Evolutionary conservation across 1,140 invertebrate genomes (phyloP), one percentile per base, ranked within the genome.

Genomic region (Steinernema feltiae): DNA sequence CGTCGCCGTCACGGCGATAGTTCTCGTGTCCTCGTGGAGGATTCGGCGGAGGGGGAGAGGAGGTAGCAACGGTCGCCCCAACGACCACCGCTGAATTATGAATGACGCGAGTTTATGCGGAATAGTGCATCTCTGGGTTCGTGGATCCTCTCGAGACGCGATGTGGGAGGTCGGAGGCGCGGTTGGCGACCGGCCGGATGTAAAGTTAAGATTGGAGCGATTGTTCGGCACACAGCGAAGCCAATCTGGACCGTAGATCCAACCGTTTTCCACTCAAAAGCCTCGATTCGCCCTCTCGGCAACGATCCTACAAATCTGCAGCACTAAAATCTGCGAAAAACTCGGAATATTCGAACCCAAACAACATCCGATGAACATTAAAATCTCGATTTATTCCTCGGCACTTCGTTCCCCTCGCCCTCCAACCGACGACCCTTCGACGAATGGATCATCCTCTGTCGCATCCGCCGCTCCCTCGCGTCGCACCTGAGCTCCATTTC

Each of bases 21-120:
- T 63, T 63, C 53, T 63, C 53, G 53, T 17, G 53, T 12, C 24
- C 53, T 63, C 24, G 2, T 15, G 2, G 24, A 15, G 53, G 53
- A 63, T 63, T 63, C 53, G 7, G 53, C 12, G 53, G 15, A 15
- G 53, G 53, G 7, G 53, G 3, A 3, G 53, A 63, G 53, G 24
- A 63, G 53, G 53, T 63, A 63, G 53, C 53, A 63, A 63, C 53
- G 53, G 53, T 63, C 53, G 53, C 24, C 53, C 12, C n/a, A n/a
- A n/a, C n/a, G n/a, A n/a, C n/a, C n/a, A n/a, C n/a, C n/a, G n/a
- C n/a, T 63, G 24, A 63, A 63, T 63, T 63, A 63, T 63, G 24
- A 63, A 63, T 63, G 53, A 3, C 24, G 2, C 24, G 12, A 63
- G 53, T 63, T 63, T 63, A 63, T 63, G 53, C 53, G 53, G 24